Conservation (phyloP, 2,797 vertebrate species). For the Sebastes nivosus region DNA sequence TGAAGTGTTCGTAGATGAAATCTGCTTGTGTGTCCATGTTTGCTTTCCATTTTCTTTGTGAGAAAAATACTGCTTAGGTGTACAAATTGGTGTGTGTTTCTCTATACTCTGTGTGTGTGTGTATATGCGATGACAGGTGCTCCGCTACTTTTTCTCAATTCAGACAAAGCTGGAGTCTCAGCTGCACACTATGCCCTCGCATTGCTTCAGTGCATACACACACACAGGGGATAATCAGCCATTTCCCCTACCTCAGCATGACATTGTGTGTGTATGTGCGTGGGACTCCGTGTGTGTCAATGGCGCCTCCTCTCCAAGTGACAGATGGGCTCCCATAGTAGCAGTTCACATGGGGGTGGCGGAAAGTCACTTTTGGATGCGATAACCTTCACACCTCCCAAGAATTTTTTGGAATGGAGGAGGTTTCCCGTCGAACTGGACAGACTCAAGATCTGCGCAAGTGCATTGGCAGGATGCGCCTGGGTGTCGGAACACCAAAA, state of each 20-base stretch:
- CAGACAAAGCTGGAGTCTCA: slow-evolving; percentile 41
- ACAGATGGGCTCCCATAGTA: slow-evolving; percentile 76
- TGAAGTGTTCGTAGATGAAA: background rate
- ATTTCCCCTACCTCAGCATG: slow-evolving; percentile 69
- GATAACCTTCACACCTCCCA: slow-evolving; percentile 67
- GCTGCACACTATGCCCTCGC: slow-evolving; percentile 48
- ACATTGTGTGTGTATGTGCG: slow-evolving; percentile 41
- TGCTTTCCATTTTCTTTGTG: background rate
- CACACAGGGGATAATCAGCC: slow-evolving; percentile 61
- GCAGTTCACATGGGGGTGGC: slow-evolving; percentile 59
- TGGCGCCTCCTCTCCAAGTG: slow-evolving; percentile 54
- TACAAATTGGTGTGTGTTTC: background rate
- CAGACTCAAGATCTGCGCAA: slow-evolving; percentile 58
- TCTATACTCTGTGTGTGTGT: background rate
- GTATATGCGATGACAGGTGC: slow-evolving; percentile 6
- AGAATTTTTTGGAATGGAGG: slow-evolving; percentile 29
- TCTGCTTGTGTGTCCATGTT: slow-evolving; percentile 1
- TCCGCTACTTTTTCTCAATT: slow-evolving; percentile 29
- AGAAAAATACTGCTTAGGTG: slow-evolving; percentile 11
- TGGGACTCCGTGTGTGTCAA: slow-evolving; percentile 40
- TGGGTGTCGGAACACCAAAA: slow-evolving; percentile 24
- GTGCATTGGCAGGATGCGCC: slow-evolving; percentile 40
- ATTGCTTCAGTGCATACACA: slow-evolving; percentile 54
- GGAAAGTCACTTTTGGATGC: slow-evolving; percentile 72
- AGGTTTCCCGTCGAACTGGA: slow-evolving; percentile 34